Base-by-base conservation (phyloP, 37 sponge, comb jelly and placozoan species). In the Chondrosia reniformis region DNA sequence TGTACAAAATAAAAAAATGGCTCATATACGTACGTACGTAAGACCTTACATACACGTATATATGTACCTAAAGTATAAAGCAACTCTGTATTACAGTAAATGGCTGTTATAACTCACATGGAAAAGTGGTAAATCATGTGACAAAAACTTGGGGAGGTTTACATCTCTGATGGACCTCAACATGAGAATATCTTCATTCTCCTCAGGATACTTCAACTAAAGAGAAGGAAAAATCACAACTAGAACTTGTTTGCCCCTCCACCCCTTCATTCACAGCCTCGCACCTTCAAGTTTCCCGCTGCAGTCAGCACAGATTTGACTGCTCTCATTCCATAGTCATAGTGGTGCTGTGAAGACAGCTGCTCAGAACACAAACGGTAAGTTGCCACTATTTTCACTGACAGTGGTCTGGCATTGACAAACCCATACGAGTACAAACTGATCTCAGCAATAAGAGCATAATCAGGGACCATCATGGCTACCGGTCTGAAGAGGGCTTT, bases 401-500 rank as follows among this genome's bases (percentile, higher is more conserved):
- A 99, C 32, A 99, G 92, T 0, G 96, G 96, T 19, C 99, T 85
- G 27, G 99, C 99, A 69, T 91, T 91, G 38, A 99, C 92, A 75
- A 99, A 99, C 0, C 99, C 99, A 82, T 89, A 93, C 3, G 99
- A 99, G 76, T 99, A 99, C 63, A 99, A 83, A 76, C 93, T 82
- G 32, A 99, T 99, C 87, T 99, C 99, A 4, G 96, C 94, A 76
- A 99, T 99, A 90, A 99, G 81, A 46, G 94, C 99, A 75, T 99
- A 99, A 63, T 99, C 99, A 27, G 99, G 99, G 41, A 99, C 99
- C 99, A 99, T 99, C 99, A 99, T 99, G 45, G 99, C 99, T 39
- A 99, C 99, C 6, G 99, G 91, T 54, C 99, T 88, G 86, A 99
- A 99, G 37, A 99, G 81, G 32, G 96, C 99, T 79, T 95, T 95